Base-by-base conservation (phyloP, 2,113 vertebrate species). In the Bufo bufo region DNA sequence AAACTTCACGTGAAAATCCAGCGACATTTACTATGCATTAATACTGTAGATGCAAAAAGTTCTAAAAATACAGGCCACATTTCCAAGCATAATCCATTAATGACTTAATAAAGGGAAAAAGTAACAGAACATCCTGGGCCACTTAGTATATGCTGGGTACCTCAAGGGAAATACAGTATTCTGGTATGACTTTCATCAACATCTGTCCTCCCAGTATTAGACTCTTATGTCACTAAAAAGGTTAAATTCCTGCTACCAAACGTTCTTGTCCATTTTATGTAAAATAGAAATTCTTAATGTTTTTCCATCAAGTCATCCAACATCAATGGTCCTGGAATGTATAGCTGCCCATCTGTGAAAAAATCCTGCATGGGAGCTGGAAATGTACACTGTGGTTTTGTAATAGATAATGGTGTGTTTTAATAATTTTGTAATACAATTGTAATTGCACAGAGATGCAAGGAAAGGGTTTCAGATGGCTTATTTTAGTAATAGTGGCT, bases 101-200 rank as follows among this genome's bases (percentile, higher is more conserved):
- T 33, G 11, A 54, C 50, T 49, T 54, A 77, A 52, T 77, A 77
- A 77, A 52, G n/a, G 1, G n/a, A 54, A n/a, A n/a, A 78, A 78
- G 77, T 33, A n/a, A 54, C 77, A 78, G 77, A 54, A 78, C 77
- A 78, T 54, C 77, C 77, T 77, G 75, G 75, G 52, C 49, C 19
- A 78, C 56, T 78, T 4, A 4, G 20, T 54, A 78, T 78, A 54
- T 11, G 20, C 52, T 23, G 49, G n/a, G 50, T 13, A 78, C 49
- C 77, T 23, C 77, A 23, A n/a, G 77, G 77, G 77, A 56, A 52
- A 49, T 50, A 6, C 47, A 56, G 54, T 78, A 52, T 78, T 52
- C 20, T n/a, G 3, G 49, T 23, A 54, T 56, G 50, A 78, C 77
- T 78, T 78, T 78, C 20, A 54, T 78, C 77, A 78, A 52, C 50